Conservation (phyloP, 2,113 vertebrate genomes). For the Microcebus lehilahytsara region DNA sequence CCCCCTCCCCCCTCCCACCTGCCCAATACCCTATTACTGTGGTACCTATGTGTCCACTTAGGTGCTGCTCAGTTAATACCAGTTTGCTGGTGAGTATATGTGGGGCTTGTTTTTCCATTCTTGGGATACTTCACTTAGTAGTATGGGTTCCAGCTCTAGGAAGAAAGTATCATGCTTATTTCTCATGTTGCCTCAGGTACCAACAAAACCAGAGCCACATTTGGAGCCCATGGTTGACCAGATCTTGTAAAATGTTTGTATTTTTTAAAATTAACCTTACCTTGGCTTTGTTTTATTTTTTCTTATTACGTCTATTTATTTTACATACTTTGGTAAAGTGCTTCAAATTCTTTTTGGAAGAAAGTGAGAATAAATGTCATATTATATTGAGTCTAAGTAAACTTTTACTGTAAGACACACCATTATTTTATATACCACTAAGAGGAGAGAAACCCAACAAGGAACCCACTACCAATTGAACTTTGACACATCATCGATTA, state of each 20-base stretch:
- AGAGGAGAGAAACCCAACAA: neutral
- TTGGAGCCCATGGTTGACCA: neutral
- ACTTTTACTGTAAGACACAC: neutral
- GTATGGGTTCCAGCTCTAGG: neutral
- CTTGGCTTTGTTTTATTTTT: conserved; percentile 12
- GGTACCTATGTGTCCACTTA: too few species aligned
- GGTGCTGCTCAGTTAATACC: too few species aligned
- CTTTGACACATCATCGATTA: neutral
- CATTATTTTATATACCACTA: neutral
- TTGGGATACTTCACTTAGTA: too few species aligned
- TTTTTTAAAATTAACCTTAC: neutral
- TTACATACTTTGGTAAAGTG: neutral
- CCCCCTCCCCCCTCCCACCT: too few species aligned
- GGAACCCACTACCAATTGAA: neutral
- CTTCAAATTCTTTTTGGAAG: conserved; percentile 2
- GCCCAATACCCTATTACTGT: too few species aligned
- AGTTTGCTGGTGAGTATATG: too few species aligned
- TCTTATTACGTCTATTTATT: neutral
- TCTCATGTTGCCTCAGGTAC: neutral
- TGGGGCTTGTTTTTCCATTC: too few species aligned
- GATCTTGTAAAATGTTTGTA: neutral
- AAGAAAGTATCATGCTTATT: neutral
- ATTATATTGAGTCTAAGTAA: neutral
- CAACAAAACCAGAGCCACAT: neutral
- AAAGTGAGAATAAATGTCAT: neutral